Base-by-base conservation (phyloP, 2,797 vertebrate genomes). In the Eulemur coronatus region DNA sequence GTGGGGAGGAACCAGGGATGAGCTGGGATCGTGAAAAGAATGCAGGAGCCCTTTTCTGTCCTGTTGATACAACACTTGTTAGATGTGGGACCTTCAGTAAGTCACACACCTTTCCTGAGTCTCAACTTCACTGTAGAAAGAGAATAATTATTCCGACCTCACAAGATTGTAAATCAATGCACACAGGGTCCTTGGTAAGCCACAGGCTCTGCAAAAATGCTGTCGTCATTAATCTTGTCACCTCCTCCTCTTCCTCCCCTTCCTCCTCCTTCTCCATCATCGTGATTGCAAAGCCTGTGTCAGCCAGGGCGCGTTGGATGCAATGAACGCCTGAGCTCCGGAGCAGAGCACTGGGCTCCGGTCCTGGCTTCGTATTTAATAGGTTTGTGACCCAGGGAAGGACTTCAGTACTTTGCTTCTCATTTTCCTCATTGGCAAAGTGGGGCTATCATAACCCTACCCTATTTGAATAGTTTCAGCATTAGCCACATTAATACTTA, bases 191-290 rank as follows among this genome's bases (percentile, higher is more conserved):
- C 48, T 38, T 1, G 33, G n/a, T 59, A 14, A 48, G 35, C 13
- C 5, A 2, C 1, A 1, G 0, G 55, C n/a, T 50, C 15, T 35
- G 70, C 59, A 43, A 33, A 63, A 59, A 22, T 0, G 4, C n/a
- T 3, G 4, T 30, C 55, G 18, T 24, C 12, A 0, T 24, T 41
- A 30, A 38, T 67, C 88, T 41, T 33, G 17, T 48, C 20, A 9
- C 38, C 46, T 14, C 30, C n/a, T 59, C 55, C 3, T 1, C 20
- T n/a, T 46, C 12, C 30, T 46, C 20, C 33, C 52, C 7, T 28
- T 52, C 28, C 8, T 20, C 38, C 8, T 14, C 59, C 18, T 13
- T 6, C 11, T 18, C 4, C 8, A 0, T 26, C 14, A 0, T 24
- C 50, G 3, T 75, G 13, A 11, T 22, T 5, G 12, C 3, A 7